Conservation (phyloP, 2,888 invertebrate genomes). For the Volucella zonaria region DNA sequence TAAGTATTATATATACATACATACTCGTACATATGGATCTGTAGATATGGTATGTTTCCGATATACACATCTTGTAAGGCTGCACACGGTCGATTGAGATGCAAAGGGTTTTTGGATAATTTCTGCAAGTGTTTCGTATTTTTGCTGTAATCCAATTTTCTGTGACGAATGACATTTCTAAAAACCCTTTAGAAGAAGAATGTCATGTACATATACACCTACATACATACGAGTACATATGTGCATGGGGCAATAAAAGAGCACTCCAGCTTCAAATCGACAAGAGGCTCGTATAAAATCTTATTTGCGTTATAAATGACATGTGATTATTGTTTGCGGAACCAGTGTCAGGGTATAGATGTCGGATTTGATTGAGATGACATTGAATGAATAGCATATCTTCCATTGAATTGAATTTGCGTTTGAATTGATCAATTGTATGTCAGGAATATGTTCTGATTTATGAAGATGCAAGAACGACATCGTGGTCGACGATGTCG, state of each 20-base stretch:
- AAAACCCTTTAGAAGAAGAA: not conserved
- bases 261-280: not conserved
- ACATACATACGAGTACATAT: too few relatives aligned
- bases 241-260: too few relatives aligned
- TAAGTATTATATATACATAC: too few relatives aligned
- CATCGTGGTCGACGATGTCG: too few relatives aligned
- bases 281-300: constrained; percentile 24
- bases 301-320: constrained; percentile 63
- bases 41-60: too few relatives aligned
- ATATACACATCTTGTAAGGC: too few relatives aligned
- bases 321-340: constrained; percentile 66
- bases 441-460: constrained; percentile 41
- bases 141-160: constrained; percentile 13
- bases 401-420: constrained; percentile 55
- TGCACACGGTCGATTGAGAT: too few relatives aligned
- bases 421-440: constrained; percentile 61
- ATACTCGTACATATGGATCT: too few relatives aligned
- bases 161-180: not conserved
- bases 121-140: constrained; percentile 5
- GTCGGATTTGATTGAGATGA: constrained; percentile 60
- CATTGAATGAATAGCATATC: constrained; percentile 59
- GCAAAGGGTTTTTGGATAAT: not conserved
- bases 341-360: constrained; percentile 49
- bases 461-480: not conserved
- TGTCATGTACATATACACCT: not conserved